Evolutionary conservation across 2,797 vertebrate species (phyloP).

Genomic region (Aphelocoma californica): DNA sequence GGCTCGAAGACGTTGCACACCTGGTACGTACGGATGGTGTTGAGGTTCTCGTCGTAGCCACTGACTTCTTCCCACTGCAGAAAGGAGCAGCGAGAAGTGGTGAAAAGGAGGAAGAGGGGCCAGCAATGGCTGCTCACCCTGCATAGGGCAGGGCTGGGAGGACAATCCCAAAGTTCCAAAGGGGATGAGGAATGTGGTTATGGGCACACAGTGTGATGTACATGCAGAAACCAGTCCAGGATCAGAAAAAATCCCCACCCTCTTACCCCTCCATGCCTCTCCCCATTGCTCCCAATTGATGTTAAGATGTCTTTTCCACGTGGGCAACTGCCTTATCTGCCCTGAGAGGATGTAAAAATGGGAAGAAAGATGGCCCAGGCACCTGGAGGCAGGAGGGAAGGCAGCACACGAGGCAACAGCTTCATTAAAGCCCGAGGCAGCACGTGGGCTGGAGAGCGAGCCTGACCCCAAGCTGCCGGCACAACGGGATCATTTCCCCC

Average conservation of each 20-base stretch:
- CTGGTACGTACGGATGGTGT: slow-evolving; percentile 98
- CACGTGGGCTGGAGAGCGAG: background rate
- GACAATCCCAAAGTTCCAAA: background rate
- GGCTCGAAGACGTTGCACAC: slow-evolving; percentile 98
- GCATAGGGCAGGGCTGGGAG: background rate
- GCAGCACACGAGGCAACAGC: background rate
- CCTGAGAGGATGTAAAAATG: background rate
- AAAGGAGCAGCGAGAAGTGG: background rate
- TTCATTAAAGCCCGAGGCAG: background rate
- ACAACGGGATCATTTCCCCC: background rate
- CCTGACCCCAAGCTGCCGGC: background rate
- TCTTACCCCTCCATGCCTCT: background rate
- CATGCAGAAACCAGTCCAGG: fast-evolving
- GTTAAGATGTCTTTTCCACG: background rate
- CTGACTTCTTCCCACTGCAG: slow-evolving; percentile 97
- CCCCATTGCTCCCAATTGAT: background rate
- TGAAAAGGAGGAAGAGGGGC: background rate
- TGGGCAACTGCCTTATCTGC: background rate
- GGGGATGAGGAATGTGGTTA: fast-evolving
- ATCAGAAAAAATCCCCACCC: background rate
- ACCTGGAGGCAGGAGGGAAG: background rate
- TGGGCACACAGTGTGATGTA: fast-evolving
- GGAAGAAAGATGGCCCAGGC: background rate
- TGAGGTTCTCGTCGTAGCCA: slow-evolving; percentile 98
- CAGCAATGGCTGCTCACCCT: fast-evolving